These are phyloP conservation scores for Miltochrista miniata DNA, from an alignment of 2,888 invertebrate species.

Conservation along the genomic window DNA sequence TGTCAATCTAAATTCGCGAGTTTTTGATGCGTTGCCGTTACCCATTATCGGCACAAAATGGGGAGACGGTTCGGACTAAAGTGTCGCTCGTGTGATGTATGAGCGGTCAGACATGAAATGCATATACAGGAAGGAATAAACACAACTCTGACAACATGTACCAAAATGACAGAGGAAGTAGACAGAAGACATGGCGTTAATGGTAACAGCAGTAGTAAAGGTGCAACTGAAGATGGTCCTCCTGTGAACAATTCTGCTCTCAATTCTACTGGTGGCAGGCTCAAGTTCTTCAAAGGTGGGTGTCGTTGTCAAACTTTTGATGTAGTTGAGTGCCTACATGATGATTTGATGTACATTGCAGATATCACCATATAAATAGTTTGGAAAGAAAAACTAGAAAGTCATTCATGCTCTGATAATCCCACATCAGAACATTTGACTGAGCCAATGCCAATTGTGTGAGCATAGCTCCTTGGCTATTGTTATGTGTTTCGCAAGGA, in stretches of 20 bases:
- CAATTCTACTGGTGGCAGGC: slow-evolving; percentile 86
- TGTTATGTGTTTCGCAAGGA: slow-evolving; percentile 73
- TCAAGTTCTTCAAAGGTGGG: slow-evolving; percentile 91
- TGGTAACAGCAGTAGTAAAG: slow-evolving; percentile 86
- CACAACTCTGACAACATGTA: slow-evolving; percentile 89
- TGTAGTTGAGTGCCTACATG: slow-evolving; percentile 13
- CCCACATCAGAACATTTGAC: slow-evolving; percentile 68
- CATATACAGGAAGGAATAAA: slow-evolving; percentile 86
- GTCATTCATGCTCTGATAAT: slow-evolving; percentile 82
- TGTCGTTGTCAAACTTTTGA: slow-evolving; percentile 20
- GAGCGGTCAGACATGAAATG: slow-evolving; percentile 85
- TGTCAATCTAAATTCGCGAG: slow-evolving; percentile 65
- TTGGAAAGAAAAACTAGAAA: slow-evolving; percentile 71
- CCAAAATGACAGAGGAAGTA: slow-evolving; percentile 86
- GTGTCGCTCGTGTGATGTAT: slow-evolving; percentile 77
- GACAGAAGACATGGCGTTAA: slow-evolving; percentile 89
- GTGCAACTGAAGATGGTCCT: slow-evolving; percentile 74
- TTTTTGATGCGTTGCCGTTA: slow-evolving; percentile 63
- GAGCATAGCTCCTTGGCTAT: slow-evolving; percentile 68
- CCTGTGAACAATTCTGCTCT: slow-evolving; percentile 71
- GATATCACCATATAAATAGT: slow-evolving; percentile 28
- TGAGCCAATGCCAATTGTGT: slow-evolving; percentile 70
- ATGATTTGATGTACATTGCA: slow-evolving; percentile 27
- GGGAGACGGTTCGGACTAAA: slow-evolving; percentile 73
- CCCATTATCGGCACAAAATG: slow-evolving; percentile 69